Base-by-base conservation (phyloP, 2,888 invertebrate species). In the Callyntrura guangdongensis region DNA sequence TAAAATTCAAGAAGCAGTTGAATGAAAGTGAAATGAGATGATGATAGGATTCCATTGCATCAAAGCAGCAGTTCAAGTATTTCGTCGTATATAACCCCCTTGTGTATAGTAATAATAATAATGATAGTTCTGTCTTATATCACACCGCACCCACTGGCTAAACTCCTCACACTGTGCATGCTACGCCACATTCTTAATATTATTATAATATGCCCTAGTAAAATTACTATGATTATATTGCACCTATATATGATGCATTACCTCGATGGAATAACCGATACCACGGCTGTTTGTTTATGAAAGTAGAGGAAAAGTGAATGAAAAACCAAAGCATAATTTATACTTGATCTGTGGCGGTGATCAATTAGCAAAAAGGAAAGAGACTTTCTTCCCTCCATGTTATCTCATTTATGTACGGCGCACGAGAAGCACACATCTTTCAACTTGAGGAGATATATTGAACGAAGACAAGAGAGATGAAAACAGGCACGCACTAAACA, bases 11-110 rank as follows among this genome's bases (percentile, higher is more conserved):
- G 84, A 84, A 61, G 72, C 20, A 77, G 14, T 72, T 86, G 56
- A 56, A 84, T 79, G 89, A 89, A 89, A 89, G 89, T 89, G 89
- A 89, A 89, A 89, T 89, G 88, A 82, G 72, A 53, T 81, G 79
- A 87, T 87, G 64, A 72, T 72, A 72, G 82, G 56, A 45, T 82
- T 88, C 45, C 56, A 61, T 53, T 69, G 27, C 53, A 74, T 47
- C 59, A 86, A 45, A 79, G 17, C 27, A 86, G 77, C 59, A 86
- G 59, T 64, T 86, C 77, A 86, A 53, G 69, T 67, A 45, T 69
- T 69, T n/a, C n/a, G n/a, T n/a, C 14, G 14, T n/a, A n/a, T 45
- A 72, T 72, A 17, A 72, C 47, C 72, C 3, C 14, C 36, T n/a
- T n/a, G n/a, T n/a, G n/a, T n/a, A n/a, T n/a, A n/a, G n/a, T n/a